These are phyloP conservation scores for Clinocottus analis DNA, from an alignment of 2,113 vertebrate genomes.

Conservation along the genomic window DNA sequence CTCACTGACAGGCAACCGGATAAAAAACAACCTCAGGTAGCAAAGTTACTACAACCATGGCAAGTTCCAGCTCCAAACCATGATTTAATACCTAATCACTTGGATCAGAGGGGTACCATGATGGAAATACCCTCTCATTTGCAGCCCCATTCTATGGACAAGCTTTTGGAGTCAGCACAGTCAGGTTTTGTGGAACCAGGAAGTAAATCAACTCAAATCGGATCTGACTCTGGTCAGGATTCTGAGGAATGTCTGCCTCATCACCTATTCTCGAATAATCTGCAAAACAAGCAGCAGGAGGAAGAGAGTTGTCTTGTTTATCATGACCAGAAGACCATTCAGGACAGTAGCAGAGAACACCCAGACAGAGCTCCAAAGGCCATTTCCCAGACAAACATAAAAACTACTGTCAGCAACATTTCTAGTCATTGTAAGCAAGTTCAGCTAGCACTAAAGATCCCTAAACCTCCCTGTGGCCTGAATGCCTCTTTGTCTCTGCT, in stretches of 20 bases:
- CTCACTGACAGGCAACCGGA: slow-evolving; percentile 23
- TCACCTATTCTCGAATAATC: slow-evolving; percentile 7
- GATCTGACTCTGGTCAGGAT: slow-evolving; percentile 14
- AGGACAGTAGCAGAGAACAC: slow-evolving; percentile 8
- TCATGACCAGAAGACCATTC: slow-evolving; percentile 24
- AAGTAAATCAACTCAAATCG: slow-evolving; percentile 12
- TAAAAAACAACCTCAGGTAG: not conserved
- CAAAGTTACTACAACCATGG: not conserved
- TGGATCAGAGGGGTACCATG: not conserved
- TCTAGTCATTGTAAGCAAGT: slow-evolving; percentile 24
- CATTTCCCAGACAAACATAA: slow-evolving; percentile 1
- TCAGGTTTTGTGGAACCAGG: not conserved
- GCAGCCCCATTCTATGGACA: not conserved
- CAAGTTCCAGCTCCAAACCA: slow-evolving; percentile 12
- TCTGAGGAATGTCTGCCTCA: slow-evolving; percentile 20
- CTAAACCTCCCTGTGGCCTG: slow-evolving; percentile 12
- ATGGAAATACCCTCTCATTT: not conserved
- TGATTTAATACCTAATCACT: slow-evolving; percentile 22
- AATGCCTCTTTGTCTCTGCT: not conserved
- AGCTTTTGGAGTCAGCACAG: not conserved
- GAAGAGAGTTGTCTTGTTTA: slow-evolving; percentile 9
- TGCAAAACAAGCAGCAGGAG: slow-evolving; percentile 20
- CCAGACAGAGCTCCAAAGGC: slow-evolving; percentile 1
- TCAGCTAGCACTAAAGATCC: slow-evolving; percentile 14
- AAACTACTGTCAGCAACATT: slow-evolving; percentile 19